phyloP scores from a whole-genome alignment of 2,888 invertebrate genomes.

The Falcaria lacertinaria region DNA sequence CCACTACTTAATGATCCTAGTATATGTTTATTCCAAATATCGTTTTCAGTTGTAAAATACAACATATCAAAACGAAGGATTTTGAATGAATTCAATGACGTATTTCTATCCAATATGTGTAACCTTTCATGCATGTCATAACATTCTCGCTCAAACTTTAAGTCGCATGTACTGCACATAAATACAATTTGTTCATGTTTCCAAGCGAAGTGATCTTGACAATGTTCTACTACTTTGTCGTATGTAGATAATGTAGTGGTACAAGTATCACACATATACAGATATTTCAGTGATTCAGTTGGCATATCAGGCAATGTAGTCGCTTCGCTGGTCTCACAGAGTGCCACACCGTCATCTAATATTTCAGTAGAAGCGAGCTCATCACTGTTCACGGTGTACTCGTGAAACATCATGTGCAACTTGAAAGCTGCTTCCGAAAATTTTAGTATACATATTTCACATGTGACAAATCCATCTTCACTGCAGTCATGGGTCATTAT shows the following conservation, averaged over 20 bases:
- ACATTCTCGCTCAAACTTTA: constrained; percentile 29
- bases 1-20: constrained; percentile 34
- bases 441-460: constrained; percentile 45
- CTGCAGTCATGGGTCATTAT: constrained; percentile 38
- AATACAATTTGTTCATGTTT: constrained; percentile 14
- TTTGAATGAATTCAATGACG: constrained; percentile 14
- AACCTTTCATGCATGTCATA: constrained; percentile 28
- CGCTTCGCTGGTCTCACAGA: neutral
- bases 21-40: constrained; percentile 48
- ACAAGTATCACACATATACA: constrained; percentile 49
- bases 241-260: constrained; percentile 38
- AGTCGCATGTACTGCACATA: constrained; percentile 32
- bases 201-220: constrained; percentile 44
- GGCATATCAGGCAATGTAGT: neutral
- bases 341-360: neutral
- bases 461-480: constrained; percentile 33
- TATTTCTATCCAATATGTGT: constrained; percentile 21
- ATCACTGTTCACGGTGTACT: constrained; percentile 26
- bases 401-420: constrained; percentile 54
- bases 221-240: constrained; percentile 55
- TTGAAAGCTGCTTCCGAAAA: constrained; percentile 42
- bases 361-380: neutral
- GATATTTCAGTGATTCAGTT: constrained; percentile 5
- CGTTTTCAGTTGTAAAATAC: constrained; percentile 41
- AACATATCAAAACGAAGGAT: constrained; percentile 43